phyloP scores from a whole-genome alignment of 2,888 invertebrate genomes.

The Lithophane semibrunnea region DNA sequence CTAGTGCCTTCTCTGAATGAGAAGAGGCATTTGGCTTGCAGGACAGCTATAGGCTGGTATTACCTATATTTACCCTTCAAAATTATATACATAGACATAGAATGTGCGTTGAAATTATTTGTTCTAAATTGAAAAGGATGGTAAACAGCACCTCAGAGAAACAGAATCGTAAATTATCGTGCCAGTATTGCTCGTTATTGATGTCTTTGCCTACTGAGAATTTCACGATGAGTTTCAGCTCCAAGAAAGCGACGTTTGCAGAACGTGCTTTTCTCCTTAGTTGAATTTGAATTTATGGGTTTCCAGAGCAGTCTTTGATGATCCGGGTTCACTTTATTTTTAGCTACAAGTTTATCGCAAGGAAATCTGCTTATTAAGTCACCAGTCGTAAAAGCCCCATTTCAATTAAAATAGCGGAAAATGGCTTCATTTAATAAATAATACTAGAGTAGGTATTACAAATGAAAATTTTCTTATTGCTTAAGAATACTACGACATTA shows the following conservation, averaged over 20 bases:
- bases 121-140: neutral
- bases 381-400: neutral
- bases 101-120: too few species aligned
- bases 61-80: neutral
- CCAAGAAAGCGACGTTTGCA: conserved; percentile 7
- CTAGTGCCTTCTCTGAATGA: neutral
- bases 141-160: neutral
- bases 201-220: conserved; percentile 3
- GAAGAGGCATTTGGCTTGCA: neutral
- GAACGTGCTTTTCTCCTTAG: conserved; percentile 5
- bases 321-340: conserved; percentile 10
- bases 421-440: neutral
- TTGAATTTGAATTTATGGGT: conserved; percentile 11
- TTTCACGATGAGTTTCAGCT: conserved; percentile 1
- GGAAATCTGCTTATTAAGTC: neutral
- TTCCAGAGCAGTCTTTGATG: neutral
- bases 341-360: neutral
- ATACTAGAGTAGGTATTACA: neutral
- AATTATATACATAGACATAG: too few species aligned
- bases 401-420: neutral
- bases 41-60: neutral
- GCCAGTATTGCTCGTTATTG: neutral
- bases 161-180: neutral
- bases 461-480: neutral
- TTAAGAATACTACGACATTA: neutral